Evolutionary conservation across 2,113 vertebrate species (phyloP), one percentile per base, ranked within the genome.

Genomic region (Rhinichthys klamathensis): DNA sequence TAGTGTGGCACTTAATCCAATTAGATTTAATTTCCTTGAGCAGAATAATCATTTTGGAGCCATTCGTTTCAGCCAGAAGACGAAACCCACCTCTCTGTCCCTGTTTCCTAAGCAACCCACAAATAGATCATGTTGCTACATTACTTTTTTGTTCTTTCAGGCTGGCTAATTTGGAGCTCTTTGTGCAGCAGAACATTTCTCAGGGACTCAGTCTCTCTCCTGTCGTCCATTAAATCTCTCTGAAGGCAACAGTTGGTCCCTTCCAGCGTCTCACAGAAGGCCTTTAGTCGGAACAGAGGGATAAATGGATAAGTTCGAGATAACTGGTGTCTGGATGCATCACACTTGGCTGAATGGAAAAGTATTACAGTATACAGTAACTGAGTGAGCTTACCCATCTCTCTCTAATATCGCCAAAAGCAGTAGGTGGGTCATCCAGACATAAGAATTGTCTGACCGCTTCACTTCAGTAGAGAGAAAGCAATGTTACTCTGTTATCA

Each of bases 321-420:
- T 56, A 77, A 15, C 4, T 38, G 54, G 54, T 23, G 7, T 56
- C 54, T 56, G 32, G 16, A 25, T 58, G 27, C 49, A 76, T 32
- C 9, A 54, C 5, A 67, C 23, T 32, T 61, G 38, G 4, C 1
- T 5, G 15, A 80, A 84, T 32, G 10, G 25, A 21, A 13, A n/a
- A 56, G 0, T 27, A 21, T 15, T 67, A 41, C 13, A 49, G 7
- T 44, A n/a, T n/a, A 30, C 21, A 49, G 4, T 10, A 35, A 80
- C 25, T 44, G 41, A 60, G 3, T 82, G 41, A 23, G 95, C 95
- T 96, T 93, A 97, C 96, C 94, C 96, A 94, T 92, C 95, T 97
- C 90, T 98, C 95, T 90, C 97, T 97, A 85, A 97, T 92, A 88
- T 96, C 97, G 92, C 97, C 96, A 92, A 97, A 96, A 11, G 95